Percentiles rank a stretch among this genome's conserved stretches.
These are phyloP conservation scores for Enteromius argenteus DNA, from an alignment of 2,797 vertebrate species.

Conservation along the genomic window DNA sequence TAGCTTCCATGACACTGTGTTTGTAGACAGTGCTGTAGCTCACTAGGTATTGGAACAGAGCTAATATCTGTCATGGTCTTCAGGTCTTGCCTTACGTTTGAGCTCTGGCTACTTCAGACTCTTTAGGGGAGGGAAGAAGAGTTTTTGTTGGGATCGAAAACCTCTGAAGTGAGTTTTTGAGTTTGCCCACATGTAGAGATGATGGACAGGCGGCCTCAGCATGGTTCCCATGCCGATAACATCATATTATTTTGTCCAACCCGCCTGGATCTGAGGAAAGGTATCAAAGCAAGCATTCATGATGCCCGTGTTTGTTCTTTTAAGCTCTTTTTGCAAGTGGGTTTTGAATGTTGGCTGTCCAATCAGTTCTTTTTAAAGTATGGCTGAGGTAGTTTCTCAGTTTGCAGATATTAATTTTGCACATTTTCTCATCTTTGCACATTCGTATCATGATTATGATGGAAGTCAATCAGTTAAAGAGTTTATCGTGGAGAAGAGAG, in stretches of 20 bases:
- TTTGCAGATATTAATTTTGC: conserved; percentile 59
- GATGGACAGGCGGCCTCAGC: background rate
- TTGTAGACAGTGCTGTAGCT: background rate
- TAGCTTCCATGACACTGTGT: background rate
- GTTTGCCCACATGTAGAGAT: background rate
- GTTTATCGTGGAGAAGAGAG: conserved; percentile 51
- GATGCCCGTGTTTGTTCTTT: conserved; percentile 20
- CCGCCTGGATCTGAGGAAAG: conserved; percentile 8
- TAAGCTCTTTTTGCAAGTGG: conserved; percentile 39
- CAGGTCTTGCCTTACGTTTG: conserved; percentile 30
- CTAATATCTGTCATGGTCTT: background rate
- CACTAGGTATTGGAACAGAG: conserved; percentile 16
- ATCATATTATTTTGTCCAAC: conserved; percentile 4
- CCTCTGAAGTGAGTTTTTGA: conserved; percentile 9
- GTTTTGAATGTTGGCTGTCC: conserved; percentile 41
- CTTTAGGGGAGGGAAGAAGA: conserved; percentile 7
- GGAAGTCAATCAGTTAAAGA: conserved; percentile 52
- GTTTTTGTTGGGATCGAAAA: background rate
- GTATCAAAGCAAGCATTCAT: conserved; percentile 9
- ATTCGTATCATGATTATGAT: conserved; percentile 54
- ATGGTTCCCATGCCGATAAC: conserved; percentile 6
- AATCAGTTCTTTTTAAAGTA: conserved; percentile 41
- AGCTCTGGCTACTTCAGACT: background rate
- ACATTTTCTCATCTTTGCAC: conserved; percentile 61
- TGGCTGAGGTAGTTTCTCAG: conserved; percentile 39